phyloP scores from a whole-genome alignment of 2,888 invertebrate genomes.

The Mongoloraphidia duomilia region DNA sequence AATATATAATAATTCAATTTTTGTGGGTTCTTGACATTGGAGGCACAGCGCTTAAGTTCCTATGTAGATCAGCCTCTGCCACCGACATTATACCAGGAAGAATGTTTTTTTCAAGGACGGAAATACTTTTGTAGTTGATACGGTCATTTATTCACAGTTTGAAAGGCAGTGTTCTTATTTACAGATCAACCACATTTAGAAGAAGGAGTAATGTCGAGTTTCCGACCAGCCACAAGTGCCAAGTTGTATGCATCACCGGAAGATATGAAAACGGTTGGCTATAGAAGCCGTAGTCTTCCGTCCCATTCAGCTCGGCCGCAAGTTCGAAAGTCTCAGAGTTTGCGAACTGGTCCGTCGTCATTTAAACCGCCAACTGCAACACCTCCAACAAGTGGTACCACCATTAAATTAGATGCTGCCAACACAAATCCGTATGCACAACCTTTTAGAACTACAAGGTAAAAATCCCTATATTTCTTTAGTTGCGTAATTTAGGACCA shows the following conservation, averaged over 20 bases:
- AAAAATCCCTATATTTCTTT: conserved; percentile 20
- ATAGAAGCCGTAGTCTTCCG: conserved; percentile 38
- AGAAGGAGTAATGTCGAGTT: conserved; percentile 61
- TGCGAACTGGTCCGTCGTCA: conserved; percentile 34
- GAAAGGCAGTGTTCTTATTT: neutral
- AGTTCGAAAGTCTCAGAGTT: conserved; percentile 45
- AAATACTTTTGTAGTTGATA: too few species aligned
- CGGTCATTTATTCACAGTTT: too few species aligned
- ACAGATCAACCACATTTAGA: neutral
- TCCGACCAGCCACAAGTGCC: conserved; percentile 73
- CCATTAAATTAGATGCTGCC: conserved; percentile 11
- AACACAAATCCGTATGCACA: conserved; percentile 41
- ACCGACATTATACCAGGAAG: too few species aligned
- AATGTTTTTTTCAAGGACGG: too few species aligned
- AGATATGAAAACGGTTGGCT: conserved; percentile 61
- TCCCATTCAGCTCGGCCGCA: conserved; percentile 40
- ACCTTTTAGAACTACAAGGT: conserved; percentile 33
- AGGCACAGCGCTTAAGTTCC: too few species aligned
- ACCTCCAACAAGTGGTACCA: conserved; percentile 30
- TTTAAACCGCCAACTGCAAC: conserved; percentile 35
- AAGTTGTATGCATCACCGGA: conserved; percentile 82
- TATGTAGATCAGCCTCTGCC: too few species aligned
- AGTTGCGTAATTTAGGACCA: too few species aligned
- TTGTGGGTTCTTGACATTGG: too few species aligned
- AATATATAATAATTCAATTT: too few species aligned